Base-by-base conservation (phyloP, 2,888 invertebrate species). In the Asteroscopus sphinx region DNA sequence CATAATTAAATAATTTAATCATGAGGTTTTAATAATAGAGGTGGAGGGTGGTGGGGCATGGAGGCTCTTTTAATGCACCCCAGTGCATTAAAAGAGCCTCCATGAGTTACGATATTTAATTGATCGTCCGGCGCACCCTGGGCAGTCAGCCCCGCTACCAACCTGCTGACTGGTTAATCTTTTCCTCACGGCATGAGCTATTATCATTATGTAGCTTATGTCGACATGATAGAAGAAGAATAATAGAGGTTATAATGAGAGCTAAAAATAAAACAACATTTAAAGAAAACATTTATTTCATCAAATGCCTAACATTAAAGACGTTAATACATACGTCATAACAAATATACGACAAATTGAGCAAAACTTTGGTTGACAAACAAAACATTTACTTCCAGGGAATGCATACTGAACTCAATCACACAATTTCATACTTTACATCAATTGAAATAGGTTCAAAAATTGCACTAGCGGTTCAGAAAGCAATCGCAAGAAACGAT, bases 331-430 rank as follows among this genome's bases (percentile, higher is more conserved):
- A 80, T 69, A 66, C 79, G 77, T 74, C 77, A 70, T 59, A 76
- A 74, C 66, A 81, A 74, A 77, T 77, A 78, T 78, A 78, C 70
- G 65, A 77, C 57, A 68, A 68, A 85, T 85, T 88, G 85, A 88
- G 87, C 88, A 87, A 83, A 78, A 82, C 91, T 91, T 91, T 90
- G 90, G 90, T 87, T 80, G 81, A 85, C 69, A 82, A 76, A 76
- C 75, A 80, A 82, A 80, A 81, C 74, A 68, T 61, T 49, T 21
- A 56, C 32, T 64, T 57, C 55, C 53, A 61, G 58, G 37, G 42
- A 66, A 59, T 62, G 47, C 68, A 57, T 30, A 59, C 59, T 68
- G 70, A 75, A 76, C 63, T 58, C 33, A 66, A 64, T 36, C 41
- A 45, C 40, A 45, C 42, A 53, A 67, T 56, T 59, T 56, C n/a